Evolutionary conservation across 2,113 vertebrate genomes (phyloP).

Genomic region (Chlamydotis undulata): DNA sequence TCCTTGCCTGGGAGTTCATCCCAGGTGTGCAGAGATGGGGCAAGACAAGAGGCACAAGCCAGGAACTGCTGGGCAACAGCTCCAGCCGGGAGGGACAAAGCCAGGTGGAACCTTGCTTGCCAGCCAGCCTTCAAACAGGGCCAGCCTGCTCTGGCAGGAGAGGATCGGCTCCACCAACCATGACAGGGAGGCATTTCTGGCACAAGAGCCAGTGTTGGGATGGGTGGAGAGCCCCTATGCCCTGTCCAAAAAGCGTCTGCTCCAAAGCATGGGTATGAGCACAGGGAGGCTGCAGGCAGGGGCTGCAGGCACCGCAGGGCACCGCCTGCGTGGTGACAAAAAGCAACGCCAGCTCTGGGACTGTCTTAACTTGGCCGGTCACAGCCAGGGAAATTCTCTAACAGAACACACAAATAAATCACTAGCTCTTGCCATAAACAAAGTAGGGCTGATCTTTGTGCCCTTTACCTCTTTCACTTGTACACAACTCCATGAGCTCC

Average conservation of each 20-base stretch:
- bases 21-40: neutral
- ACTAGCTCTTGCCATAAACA: neutral
- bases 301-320: neutral
- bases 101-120: rapidly evolving
- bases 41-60: neutral
- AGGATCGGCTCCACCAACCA: neutral
- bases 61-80: neutral
- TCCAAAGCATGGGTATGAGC: neutral
- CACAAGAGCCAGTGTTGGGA: neutral
- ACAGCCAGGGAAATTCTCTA: neutral
- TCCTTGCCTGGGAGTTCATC: neutral
- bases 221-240: neutral
- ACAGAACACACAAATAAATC: neutral
- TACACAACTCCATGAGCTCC: rapidly evolving
- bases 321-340: neutral
- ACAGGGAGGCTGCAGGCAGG: rapidly evolving
- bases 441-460: neutral
- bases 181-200: neutral
- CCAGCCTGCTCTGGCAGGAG: neutral
- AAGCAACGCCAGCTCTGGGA: neutral
- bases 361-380: neutral
- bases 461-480: neutral
- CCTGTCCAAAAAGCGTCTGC: neutral
- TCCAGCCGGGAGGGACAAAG: neutral
- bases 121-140: rapidly evolving